Base-by-base conservation (phyloP, 2,113 vertebrate species). In the Pollimyrus isidori region DNA sequence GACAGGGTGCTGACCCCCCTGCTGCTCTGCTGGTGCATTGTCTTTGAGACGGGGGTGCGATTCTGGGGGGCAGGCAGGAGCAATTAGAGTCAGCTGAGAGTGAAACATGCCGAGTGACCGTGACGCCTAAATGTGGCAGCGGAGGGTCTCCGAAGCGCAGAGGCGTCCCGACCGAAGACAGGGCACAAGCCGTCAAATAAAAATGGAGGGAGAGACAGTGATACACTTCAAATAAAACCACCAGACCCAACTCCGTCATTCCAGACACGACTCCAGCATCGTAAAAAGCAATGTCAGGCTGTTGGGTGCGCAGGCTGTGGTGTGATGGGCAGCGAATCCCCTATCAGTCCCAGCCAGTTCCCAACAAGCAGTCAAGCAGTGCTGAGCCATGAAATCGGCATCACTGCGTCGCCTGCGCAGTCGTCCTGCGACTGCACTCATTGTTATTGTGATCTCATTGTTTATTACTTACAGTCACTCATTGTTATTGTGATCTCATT, bases 361-460 rank as follows among this genome's bases (percentile, higher is more conserved):
- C 17, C 39, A 46, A 3, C 21, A 48, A 46, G 42, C 46, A 84
- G 13, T 45, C 7, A 84, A 48, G 45, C 45, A 21, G 45, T 23
- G 19, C 21, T 10, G 19, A 84, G 7, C 39, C 39, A 23, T 48
- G 7, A 1, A 19, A 46, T 7, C 7, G 19, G 21, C 10, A 2
- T 69, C 35, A 48, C 82, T 21, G 23, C 3, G 7, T 45, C n/a
- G 7, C 45, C 48, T 11, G 45, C 17, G 13, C 21, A 39, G 23
- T 42, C 82, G n/a, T 84, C 17, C 45, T 84, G 39, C 46, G 23
- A 84, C 82, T 84, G 82, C 19, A 48, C 7, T 46, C 82, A 46
- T 84, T 45, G 21, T 48, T 80, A 80, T 80, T 84, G 82, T 84
- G 11, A 84, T 84, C 39, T 84, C 45, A 84, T 84, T 84, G 39